phyloP scores from a whole-genome alignment of 2,888 invertebrate genomes.

The Andrena haemorrhoa region DNA sequence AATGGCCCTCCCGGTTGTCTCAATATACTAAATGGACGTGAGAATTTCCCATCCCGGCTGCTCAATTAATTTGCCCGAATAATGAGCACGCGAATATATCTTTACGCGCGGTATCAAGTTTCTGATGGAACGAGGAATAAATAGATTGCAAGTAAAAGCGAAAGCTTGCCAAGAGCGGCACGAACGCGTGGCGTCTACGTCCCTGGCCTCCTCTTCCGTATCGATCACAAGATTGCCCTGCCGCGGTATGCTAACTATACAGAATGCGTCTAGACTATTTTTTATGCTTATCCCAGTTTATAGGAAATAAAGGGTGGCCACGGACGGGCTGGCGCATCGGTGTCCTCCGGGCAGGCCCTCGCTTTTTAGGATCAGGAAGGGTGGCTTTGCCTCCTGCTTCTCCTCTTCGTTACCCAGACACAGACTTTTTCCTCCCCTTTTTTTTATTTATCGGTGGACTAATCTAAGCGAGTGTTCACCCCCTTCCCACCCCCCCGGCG shows the following conservation, averaged over 20 bases:
- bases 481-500: background rate
- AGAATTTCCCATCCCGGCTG: no score
- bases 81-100: no score
- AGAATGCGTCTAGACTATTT: constrained; percentile 80
- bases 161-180: constrained; percentile 3
- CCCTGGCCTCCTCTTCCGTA: constrained; percentile 60
- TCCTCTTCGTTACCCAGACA: background rate
- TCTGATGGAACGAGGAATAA: no score
- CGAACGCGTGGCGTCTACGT: constrained; percentile 35
- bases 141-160: background rate
- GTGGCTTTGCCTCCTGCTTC: background rate
- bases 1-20: no score
- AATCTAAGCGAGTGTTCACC: constrained; percentile 25
- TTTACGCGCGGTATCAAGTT: no score
- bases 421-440: background rate
- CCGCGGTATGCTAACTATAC: constrained; percentile 75
- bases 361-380: constrained; percentile 38
- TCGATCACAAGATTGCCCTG: constrained; percentile 67
- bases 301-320: constrained; percentile 71
- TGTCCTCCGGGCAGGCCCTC: constrained; percentile 40
- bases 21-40: no score
- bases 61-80: no score
- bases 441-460: constrained; percentile 26
- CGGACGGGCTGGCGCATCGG: constrained; percentile 26
- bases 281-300: constrained; percentile 77